Evolutionary conservation across 2,797 vertebrate species (phyloP).

Genomic region (Lagocephalus sceleratus): DNA sequence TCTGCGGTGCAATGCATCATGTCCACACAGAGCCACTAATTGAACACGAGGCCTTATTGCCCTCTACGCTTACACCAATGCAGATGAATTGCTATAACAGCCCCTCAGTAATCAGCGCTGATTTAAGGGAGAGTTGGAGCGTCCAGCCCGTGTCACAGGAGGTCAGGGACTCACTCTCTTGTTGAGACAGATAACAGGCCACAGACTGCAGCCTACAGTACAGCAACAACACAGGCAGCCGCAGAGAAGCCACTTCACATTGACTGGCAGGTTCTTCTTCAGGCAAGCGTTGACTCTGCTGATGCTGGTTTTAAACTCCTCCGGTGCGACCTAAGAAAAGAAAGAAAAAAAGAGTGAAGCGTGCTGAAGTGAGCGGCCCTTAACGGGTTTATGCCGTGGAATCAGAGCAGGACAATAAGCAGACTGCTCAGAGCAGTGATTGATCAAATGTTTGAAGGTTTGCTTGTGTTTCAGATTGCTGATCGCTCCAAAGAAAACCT

Average conservation of each 20-base stretch:
- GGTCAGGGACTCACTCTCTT: slow-evolving; percentile 87
- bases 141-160: slow-evolving; percentile 30
- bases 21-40: slow-evolving; percentile 65
- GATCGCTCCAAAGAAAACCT: slow-evolving; percentile 38
- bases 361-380: background rate
- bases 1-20: slow-evolving; percentile 36
- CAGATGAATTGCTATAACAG: slow-evolving; percentile 51
- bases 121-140: slow-evolving; percentile 58
- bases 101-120: slow-evolving; percentile 56
- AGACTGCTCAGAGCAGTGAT: slow-evolving; percentile 3
- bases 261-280: slow-evolving; percentile 95
- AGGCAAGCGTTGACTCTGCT: slow-evolving; percentile 91
- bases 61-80: slow-evolving; percentile 39
- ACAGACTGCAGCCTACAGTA: slow-evolving; percentile 95
- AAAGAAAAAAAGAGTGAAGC: background rate
- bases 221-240: slow-evolving; percentile 98
- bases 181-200: slow-evolving; percentile 99
- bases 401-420: background rate
- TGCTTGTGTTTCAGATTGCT: slow-evolving; percentile 32
- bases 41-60: slow-evolving; percentile 54
- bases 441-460: slow-evolving; percentile 17
- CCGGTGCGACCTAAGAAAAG: slow-evolving; percentile 87
- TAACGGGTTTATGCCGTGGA: too few relatives aligned
- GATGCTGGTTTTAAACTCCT: slow-evolving; percentile 98
- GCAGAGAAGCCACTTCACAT: slow-evolving; percentile 97